A percentile compares a stretch with the other conserved stretches of the same genome.
Evolutionary conservation across 2,113 vertebrate species (phyloP).

Genomic region (Indri indri): DNA sequence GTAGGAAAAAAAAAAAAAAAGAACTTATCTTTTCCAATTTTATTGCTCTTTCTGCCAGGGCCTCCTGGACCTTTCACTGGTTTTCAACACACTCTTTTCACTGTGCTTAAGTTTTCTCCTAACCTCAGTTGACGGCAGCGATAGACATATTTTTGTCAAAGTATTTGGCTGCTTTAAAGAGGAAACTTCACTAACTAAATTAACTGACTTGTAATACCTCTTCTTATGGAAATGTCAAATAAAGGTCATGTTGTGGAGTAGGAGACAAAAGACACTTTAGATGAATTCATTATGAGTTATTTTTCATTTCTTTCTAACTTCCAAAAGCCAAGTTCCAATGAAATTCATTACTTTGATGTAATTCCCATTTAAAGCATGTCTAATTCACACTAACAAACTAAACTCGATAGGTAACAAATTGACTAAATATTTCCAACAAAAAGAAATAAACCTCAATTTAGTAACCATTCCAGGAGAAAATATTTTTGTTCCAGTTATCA

Average conservation of each 20-base stretch:
- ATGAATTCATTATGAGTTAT: neutral
- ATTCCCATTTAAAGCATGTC: neutral
- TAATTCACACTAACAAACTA: constrained; percentile 20
- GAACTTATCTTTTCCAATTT: neutral
- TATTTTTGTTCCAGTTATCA: constrained; percentile 8
- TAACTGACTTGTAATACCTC: neutral
- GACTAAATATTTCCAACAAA: constrained; percentile 33
- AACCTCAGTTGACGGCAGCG: neutral
- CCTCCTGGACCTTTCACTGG: neutral
- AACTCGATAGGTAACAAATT: neutral
- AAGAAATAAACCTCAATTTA: constrained; percentile 41
- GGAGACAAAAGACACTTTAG: constrained; percentile 15
- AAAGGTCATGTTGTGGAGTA: neutral
- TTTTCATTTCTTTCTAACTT: constrained; percentile 54
- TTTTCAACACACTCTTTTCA: neutral
- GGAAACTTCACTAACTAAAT: constrained; percentile 26
- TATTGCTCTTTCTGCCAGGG: neutral
- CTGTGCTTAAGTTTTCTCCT: neutral
- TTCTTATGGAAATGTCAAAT: constrained; percentile 16
- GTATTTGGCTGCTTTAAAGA: constrained; percentile 3
- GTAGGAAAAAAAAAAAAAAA: too few species aligned
- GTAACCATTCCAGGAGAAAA: constrained; percentile 5
- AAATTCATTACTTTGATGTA: constrained; percentile 7
- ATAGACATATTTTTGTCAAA: constrained; percentile 27
- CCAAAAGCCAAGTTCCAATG: constrained; percentile 31